Conservation (phyloP, 2,113 vertebrate genomes). For the Fulmarus glacialis region DNA sequence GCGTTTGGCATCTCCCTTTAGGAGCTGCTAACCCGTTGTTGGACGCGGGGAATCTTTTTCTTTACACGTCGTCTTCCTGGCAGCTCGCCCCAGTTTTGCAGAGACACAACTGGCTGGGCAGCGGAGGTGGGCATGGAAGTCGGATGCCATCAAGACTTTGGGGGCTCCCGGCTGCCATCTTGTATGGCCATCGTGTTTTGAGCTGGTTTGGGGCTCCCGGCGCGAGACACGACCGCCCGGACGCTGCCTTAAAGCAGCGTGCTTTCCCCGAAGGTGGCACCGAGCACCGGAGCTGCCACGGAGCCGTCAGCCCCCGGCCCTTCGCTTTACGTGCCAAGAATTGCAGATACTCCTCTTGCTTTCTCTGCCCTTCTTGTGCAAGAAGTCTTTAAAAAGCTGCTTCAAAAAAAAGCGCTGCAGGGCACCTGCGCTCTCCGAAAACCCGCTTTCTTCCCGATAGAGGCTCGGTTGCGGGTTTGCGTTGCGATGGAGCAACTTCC, state of each 20-base stretch:
- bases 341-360: not conserved
- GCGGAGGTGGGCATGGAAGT: rapidly evolving
- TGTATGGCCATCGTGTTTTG: rapidly evolving
- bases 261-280: too few relatives aligned
- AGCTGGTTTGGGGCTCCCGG: not conserved
- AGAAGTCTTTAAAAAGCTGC: not conserved
- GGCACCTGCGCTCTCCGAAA: not conserved
- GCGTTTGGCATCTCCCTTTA: rapidly evolving
- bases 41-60: not conserved
- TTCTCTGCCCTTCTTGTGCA: not conserved
- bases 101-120: not conserved
- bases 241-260: not conserved
- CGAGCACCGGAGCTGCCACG: too few relatives aligned
- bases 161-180: not conserved
- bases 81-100: rapidly evolving
- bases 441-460: too few relatives aligned
- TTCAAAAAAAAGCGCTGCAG: too few relatives aligned
- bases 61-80: not conserved
- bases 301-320: not conserved
- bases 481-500: not conserved
- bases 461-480: not conserved
- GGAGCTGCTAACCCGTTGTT: not conserved
- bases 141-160: rapidly evolving
- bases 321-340: not conserved
- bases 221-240: rapidly evolving